Percentiles rank a stretch among this genome's conserved stretches.
phyloP scores from a whole-genome alignment of 2,113 vertebrate genomes.

The Calonectris borealis region DNA sequence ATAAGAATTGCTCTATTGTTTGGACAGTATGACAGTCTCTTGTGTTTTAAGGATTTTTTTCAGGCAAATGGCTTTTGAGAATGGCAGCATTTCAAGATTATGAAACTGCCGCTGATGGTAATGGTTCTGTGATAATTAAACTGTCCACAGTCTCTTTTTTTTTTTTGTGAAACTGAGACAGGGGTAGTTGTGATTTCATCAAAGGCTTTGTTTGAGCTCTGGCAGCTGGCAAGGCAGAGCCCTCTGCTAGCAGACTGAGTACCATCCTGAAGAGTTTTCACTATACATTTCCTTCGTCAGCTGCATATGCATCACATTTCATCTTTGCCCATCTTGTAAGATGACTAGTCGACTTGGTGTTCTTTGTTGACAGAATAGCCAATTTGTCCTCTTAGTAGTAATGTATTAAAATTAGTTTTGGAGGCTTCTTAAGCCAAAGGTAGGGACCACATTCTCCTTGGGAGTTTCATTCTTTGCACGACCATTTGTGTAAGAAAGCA shows the following conservation, averaged over 20 bases:
- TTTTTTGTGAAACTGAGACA: conserved; percentile 48
- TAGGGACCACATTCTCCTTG: neutral
- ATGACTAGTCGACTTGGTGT: conserved; percentile 42
- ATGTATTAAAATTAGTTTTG: conserved; percentile 35
- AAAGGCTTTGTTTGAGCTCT: conserved; percentile 69
- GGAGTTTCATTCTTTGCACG: neutral
- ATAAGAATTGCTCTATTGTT: conserved; percentile 64
- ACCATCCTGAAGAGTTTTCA: conserved; percentile 33
- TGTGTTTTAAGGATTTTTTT: neutral
- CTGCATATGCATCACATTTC: conserved; percentile 46
- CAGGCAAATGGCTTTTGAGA: conserved; percentile 40
- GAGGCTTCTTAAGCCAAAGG: conserved; percentile 9
- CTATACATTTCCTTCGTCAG: conserved; percentile 65
- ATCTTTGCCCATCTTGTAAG: conserved; percentile 62
- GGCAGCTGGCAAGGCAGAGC: conserved; percentile 59
- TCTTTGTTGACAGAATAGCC: conserved; percentile 65
- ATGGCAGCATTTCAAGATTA: conserved; percentile 44
- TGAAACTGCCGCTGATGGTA: conserved; percentile 32
- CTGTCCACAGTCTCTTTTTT: conserved; percentile 53
- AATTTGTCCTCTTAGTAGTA: conserved; percentile 60
- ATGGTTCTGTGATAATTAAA: conserved; percentile 59
- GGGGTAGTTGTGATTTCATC: conserved; percentile 52
- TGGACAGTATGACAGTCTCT: conserved; percentile 30
- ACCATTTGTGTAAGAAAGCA: neutral
- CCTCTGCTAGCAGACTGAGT: conserved; percentile 28